Percentiles rank a stretch among this genome's conserved stretches.
Conservation (phyloP, 2,888 invertebrate genomes). For the Physocephala rufipes region DNA sequence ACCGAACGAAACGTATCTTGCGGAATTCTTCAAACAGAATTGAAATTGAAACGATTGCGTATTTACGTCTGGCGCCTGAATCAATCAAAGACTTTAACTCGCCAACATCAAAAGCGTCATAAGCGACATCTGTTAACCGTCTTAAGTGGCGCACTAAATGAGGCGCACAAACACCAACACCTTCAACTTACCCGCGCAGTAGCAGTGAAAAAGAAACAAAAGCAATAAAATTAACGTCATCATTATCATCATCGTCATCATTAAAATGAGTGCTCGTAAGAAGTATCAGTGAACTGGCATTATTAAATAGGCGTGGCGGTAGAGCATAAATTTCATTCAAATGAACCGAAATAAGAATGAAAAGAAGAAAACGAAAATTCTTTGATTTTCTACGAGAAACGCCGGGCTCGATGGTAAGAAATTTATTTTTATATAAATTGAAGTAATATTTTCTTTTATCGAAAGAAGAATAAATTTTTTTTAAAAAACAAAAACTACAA, state of each 20-base stretch:
- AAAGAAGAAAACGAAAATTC: background rate
- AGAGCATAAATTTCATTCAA: background rate
- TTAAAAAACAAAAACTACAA: too few species aligned
- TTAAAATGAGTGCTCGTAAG: background rate
- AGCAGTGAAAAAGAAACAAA: background rate
- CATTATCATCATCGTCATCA: background rate
- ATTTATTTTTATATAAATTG: too few species aligned
- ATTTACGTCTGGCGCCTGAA: background rate
- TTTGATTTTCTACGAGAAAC: slow-evolving; percentile 9
- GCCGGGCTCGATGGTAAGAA: background rate
- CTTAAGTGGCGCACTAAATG: background rate
- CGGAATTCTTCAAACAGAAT: background rate
- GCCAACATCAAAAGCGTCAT: too few species aligned
- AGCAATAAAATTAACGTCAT: background rate
- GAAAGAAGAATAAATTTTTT: too few species aligned
- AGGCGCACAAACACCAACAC: too few species aligned
- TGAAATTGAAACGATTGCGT: slow-evolving; percentile 8
- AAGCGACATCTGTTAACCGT: slow-evolving; percentile 1
- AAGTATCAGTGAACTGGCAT: background rate
- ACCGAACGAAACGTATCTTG: background rate
- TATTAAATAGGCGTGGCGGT: background rate
- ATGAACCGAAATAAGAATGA: too few species aligned
- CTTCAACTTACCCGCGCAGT: background rate
- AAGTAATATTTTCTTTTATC: too few species aligned
- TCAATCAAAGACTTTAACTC: background rate